Base-by-base conservation (phyloP, 2,888 invertebrate genomes). In the Hecatera dysodea region DNA sequence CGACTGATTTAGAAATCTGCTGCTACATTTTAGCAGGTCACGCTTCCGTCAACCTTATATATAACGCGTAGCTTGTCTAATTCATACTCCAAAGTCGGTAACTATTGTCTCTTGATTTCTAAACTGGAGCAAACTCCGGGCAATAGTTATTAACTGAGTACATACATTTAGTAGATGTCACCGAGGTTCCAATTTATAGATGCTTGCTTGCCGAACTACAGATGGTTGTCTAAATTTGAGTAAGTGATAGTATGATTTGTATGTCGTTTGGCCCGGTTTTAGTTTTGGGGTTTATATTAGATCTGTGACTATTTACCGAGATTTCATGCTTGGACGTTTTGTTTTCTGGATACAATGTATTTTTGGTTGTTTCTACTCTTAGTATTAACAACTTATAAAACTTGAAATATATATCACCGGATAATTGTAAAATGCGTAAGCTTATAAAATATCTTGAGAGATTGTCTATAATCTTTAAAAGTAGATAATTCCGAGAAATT, bases 41-140 rank as follows among this genome's bases (percentile, higher is more conserved):
- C 57, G 59, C 60, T 63, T 81, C 60, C 81, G 62, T 36, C 15
- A 50, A n/a, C 42, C 24, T 46, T n/a, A n/a, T n/a, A n/a, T n/a
- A n/a, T n/a, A n/a, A n/a, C n/a, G 15, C 39, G 48, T 24, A 52
- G 62, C 59, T 62, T 65, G 79, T 79, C 56, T 67, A 39, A 50
- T 77, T 72, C 61, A 46, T 78, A 67, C 82, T 55, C 57, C 57
- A 57, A 48, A 48, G 64, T 72, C 27, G 56, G 56, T 29, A 60
- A 77, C 78, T 73, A 75, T 77, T 72, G 73, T 66, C 66, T 78
- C 74, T 78, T 78, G 85, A 78, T 73, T 76, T 81, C 81, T 80
- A 65, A 86, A 85, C 72, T 81, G 67, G 84, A 80, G 80, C 85
- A 73, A 85, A 84, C 82, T 84, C 48, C 39, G 50, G 27, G 75